phyloP scores from a whole-genome alignment of 1,140 invertebrate species.

The Marisa cornuarietis region DNA sequence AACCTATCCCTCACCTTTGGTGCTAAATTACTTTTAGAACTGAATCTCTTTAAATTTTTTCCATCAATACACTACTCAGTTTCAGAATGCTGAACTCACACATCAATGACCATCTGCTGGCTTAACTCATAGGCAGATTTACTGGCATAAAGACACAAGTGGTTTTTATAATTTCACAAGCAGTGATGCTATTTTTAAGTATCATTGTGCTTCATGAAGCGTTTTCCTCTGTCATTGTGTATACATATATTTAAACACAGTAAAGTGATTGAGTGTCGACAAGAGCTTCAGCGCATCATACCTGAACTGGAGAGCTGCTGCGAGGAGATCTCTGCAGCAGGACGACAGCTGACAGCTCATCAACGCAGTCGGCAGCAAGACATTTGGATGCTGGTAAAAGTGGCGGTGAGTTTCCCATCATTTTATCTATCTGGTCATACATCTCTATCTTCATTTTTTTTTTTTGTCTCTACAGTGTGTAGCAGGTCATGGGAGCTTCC shows the following conservation, averaged over 20 bases:
- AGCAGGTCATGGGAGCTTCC: not conserved
- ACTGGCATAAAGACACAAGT: too few species aligned
- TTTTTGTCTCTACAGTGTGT: not conserved
- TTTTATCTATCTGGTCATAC: not conserved
- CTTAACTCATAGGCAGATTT: too few species aligned
- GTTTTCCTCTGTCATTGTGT: not conserved
- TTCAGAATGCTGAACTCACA: too few species aligned
- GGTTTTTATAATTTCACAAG: too few species aligned
- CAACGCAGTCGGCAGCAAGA: constrained; percentile 36
- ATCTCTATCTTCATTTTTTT: not conserved
- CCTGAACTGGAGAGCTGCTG: constrained; percentile 29
- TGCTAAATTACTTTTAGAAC: too few species aligned
- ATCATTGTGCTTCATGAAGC: too few species aligned
- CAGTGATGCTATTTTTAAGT: too few species aligned
- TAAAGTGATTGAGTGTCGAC: constrained; percentile 37
- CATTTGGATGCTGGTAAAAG: constrained; percentile 40
- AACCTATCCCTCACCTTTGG: too few species aligned
- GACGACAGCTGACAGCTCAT: constrained; percentile 27
- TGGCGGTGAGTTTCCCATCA: constrained; percentile 21
- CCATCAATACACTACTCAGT: too few species aligned
- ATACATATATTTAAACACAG: constrained; percentile 27
- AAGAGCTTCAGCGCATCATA: constrained; percentile 27
- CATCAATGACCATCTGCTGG: too few species aligned
- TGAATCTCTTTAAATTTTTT: too few species aligned
- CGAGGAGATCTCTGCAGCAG: constrained; percentile 33